Conservation (phyloP, 2,797 vertebrate genomes). For the Hypotaenidia okinawae region DNA sequence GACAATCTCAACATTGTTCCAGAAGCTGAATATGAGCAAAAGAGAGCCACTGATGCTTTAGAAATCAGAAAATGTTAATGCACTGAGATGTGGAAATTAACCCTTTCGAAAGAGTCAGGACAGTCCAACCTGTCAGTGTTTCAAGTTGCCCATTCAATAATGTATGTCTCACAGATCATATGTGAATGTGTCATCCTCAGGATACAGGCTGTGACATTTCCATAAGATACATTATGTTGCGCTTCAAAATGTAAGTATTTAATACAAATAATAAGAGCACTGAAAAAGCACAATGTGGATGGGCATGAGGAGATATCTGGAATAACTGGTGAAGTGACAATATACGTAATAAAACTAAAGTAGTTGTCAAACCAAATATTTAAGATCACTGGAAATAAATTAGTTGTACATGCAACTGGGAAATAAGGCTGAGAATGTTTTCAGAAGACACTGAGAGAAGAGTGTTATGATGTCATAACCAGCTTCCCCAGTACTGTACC, state of each 20-base stretch:
- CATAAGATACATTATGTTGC: background rate
- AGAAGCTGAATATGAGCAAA: background rate
- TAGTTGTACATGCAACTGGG: background rate
- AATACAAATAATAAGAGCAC: background rate
- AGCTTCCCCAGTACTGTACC: background rate
- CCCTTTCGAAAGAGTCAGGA: background rate
- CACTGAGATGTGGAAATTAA: background rate
- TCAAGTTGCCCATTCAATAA: background rate
- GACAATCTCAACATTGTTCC: background rate
- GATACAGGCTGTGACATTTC: background rate
- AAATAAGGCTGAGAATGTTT: background rate
- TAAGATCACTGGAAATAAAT: background rate
- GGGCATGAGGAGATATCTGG: background rate
- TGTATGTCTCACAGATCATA: fast-evolving
- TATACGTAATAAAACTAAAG: background rate
- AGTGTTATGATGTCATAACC: background rate
- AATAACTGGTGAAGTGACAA: background rate
- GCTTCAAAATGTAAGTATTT: background rate
- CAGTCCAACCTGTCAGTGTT: background rate
- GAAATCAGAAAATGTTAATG: background rate
- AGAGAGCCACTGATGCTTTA: background rate
- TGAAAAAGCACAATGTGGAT: background rate
- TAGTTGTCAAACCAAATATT: background rate
- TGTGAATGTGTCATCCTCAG: background rate
- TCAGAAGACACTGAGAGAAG: background rate